These are phyloP conservation scores for Siphonodentalium dalli DNA, from an alignment of 2,888 invertebrate species.

Conservation along the genomic window DNA sequence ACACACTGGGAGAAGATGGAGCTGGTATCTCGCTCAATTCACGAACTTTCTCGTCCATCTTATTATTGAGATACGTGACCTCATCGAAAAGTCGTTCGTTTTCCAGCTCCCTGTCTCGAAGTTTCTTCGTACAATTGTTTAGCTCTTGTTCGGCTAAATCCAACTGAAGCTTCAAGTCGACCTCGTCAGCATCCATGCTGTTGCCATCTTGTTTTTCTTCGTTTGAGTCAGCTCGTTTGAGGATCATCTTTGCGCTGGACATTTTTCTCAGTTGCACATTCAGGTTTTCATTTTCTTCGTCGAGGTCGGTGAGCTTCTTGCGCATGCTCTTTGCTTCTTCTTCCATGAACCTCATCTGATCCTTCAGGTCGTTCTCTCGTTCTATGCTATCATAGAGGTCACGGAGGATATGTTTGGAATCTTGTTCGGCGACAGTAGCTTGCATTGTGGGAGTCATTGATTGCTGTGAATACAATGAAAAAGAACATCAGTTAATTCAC, in stretches of 20 bases:
- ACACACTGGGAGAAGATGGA: constrained; percentile 41
- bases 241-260: constrained; percentile 69
- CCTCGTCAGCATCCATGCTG: constrained; percentile 70
- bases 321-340: constrained; percentile 83
- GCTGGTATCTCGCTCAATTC: constrained; percentile 27
- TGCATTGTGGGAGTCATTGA: no score
- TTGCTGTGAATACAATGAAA: no score
- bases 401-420: constrained; percentile 74
- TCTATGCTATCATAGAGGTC: constrained; percentile 92
- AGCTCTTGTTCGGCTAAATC: constrained; percentile 92
- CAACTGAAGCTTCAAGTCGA: constrained; percentile 79
- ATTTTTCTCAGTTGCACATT: constrained; percentile 95
- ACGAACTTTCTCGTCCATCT: constrained; percentile 39
- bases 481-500: no score
- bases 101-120: constrained; percentile 83
- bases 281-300: constrained; percentile 96
- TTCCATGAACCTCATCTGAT: constrained; percentile 90
- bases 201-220: constrained; percentile 50
- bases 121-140: constrained; percentile 80
- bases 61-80: constrained; percentile 39
- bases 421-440: no score
- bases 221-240: constrained; percentile 66
- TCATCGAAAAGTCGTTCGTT: constrained; percentile 69
- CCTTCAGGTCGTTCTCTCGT: constrained; percentile 89
- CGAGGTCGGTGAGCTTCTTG: constrained; percentile 88